phyloP scores from a whole-genome alignment of 2,797 vertebrate species.

The Heliangelus exortis region DNA sequence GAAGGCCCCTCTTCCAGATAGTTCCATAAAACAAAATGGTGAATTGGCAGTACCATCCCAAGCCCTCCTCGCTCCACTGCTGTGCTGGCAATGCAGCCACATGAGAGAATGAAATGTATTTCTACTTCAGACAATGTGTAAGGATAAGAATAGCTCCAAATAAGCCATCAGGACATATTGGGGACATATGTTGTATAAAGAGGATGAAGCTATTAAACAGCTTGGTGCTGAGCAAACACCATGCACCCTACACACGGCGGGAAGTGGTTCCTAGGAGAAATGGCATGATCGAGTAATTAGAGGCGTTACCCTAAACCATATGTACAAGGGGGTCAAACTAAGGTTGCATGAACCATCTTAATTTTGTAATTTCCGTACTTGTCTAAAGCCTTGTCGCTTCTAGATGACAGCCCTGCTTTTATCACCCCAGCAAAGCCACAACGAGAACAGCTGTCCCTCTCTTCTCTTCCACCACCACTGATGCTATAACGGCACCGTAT shows the following conservation, averaged over 20 bases:
- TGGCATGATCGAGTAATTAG: not conserved
- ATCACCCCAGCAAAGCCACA: not conserved
- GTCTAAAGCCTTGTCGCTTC: not conserved
- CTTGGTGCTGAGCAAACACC: not conserved
- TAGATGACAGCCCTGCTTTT: accelerated
- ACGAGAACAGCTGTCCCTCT: accelerated
- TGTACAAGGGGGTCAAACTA: not conserved
- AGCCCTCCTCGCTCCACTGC: not conserved
- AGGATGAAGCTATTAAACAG: conserved; percentile 10
- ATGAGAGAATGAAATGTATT: not conserved
- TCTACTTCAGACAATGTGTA: not conserved
- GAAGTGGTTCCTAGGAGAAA: not conserved
- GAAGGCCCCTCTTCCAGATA: not conserved
- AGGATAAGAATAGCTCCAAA: not conserved
- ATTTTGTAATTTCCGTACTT: not conserved
- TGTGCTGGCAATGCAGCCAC: accelerated
- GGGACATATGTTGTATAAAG: not conserved
- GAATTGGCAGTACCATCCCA: not conserved
- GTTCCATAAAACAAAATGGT: not conserved
- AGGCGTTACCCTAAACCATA: not conserved
- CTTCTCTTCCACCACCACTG: accelerated
- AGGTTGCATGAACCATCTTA: not conserved
- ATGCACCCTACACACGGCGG: not conserved
- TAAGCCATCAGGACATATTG: not conserved
- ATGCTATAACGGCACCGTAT: accelerated